Percentiles rank a stretch among this genome's conserved stretches.
Evolutionary conservation across 2,797 vertebrate species (phyloP).

Genomic region (Sphenopsis melanotis): DNA sequence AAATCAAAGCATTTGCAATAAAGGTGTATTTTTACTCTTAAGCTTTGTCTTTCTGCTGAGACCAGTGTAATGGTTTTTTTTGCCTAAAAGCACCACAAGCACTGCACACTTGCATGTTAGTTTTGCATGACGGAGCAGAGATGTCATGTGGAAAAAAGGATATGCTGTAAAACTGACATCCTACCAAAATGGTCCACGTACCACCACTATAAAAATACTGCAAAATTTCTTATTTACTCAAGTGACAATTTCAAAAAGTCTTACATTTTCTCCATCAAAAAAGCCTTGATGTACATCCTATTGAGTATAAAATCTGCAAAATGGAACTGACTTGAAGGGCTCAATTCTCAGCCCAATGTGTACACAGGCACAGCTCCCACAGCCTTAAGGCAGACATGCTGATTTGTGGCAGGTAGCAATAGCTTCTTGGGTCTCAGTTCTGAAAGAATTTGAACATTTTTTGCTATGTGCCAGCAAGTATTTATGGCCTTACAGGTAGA

Average conservation of each 20-base stretch:
- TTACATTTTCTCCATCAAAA: constrained; percentile 18
- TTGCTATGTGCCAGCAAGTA: fast-evolving
- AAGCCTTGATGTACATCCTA: not conserved
- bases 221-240: constrained; percentile 33
- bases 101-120: constrained; percentile 19
- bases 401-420: not conserved
- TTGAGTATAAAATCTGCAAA: not conserved
- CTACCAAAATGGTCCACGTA: constrained; percentile 8
- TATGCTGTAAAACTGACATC: constrained; percentile 42
- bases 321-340: not conserved
- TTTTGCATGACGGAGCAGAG: not conserved
- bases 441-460: not conserved
- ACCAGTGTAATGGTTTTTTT: not conserved
- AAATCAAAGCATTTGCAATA: not conserved
- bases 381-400: not conserved
- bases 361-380: not conserved
- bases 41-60: not conserved
- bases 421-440: not conserved
- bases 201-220: constrained; percentile 40
- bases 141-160: constrained; percentile 23
- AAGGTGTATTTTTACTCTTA: not conserved
- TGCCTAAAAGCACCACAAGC: not conserved
- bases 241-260: constrained; percentile 16
- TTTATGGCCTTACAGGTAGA: not conserved
- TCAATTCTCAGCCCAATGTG: not conserved